phyloP scores from a whole-genome alignment of 1,140 invertebrate genomes.

The Drosophila grimshawi region DNA sequence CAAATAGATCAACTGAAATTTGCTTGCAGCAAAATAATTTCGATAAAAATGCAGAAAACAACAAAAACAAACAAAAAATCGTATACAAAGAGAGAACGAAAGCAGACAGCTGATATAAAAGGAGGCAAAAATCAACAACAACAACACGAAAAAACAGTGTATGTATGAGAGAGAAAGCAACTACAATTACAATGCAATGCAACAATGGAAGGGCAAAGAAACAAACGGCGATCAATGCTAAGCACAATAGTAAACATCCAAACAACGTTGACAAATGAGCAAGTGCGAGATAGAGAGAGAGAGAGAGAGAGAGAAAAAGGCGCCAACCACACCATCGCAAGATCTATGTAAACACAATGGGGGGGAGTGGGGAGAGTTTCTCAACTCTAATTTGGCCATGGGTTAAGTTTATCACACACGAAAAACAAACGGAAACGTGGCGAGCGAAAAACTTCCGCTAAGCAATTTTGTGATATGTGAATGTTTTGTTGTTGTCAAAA shows the following conservation, averaged over 20 bases:
- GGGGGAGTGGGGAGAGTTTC: no score
- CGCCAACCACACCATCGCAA: constrained; percentile 34
- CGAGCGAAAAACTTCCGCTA: constrained; percentile 52
- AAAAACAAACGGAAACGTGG: constrained; percentile 39
- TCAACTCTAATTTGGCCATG: background rate
- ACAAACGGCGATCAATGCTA: constrained; percentile 50
- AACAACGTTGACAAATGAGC: constrained; percentile 29
- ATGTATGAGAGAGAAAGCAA: constrained; percentile 25
- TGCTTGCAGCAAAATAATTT: constrained; percentile 4
- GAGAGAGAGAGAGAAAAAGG: constrained; percentile 31
- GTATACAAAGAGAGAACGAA: constrained; percentile 9
- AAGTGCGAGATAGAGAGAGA: constrained; percentile 9
- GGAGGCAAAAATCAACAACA: constrained; percentile 27
- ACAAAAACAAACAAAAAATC: background rate
- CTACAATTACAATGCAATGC: constrained; percentile 48
- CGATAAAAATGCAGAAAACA: constrained; percentile 7
- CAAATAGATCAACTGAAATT: constrained; percentile 16
- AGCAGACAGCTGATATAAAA: constrained; percentile 22
- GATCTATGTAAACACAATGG: constrained; percentile 4
- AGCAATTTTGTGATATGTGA: constrained; percentile 46
- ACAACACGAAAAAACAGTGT: constrained; percentile 62
- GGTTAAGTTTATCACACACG: constrained; percentile 15
- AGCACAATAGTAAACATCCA: constrained; percentile 35
- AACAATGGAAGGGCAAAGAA: constrained; percentile 66
- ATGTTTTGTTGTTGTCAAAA: background rate